Evolutionary conservation across 2,113 vertebrate species (phyloP), one percentile per base, ranked within the genome.

Genomic region (Noctilio leporinus): DNA sequence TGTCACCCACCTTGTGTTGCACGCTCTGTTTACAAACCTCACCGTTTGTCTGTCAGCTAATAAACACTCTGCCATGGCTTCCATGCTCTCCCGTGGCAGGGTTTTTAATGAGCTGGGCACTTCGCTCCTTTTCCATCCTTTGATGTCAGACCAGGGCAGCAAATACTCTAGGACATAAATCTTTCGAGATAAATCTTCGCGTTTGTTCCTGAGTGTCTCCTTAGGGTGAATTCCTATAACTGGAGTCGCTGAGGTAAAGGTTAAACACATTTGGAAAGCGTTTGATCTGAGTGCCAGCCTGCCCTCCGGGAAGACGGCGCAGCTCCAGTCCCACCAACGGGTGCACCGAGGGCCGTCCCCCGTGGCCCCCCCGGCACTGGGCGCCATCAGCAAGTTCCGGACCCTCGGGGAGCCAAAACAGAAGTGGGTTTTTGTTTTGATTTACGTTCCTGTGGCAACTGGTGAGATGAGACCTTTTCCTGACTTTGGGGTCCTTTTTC

Each of bases 221-320:
- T 72, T 35, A 38, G 95, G 92, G 92, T 72, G 43, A 77, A 82
- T 86, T 84, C 89, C 92, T 70, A 15, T 67, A 33, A 57, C 91
- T 81, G 70, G 65, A 65, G 70, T 20, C 17, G 70, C 53, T 0
- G 45, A 76, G 91, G 38, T 83, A 89, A 95, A 92, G 85, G 95
- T 90, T 94, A 95, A 89, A 82, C 30, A 49, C 38, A 8, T 55
- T 43, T 59, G 0, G 0, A 57, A 64, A 87, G 88, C 75, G n/a
- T 92, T 76, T 84, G 95, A 77, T 81, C 55, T 17, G 4, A 5
- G 43, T 43, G 33, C 65, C 10, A 3, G 3, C 65, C 88, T 70
- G 80, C 62, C 93, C 35, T 78, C 57, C 53, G 51, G 81, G 67
- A 53, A 87, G 89, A n/a, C 2, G 1, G 40, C 16, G 20, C 35